A percentile compares a stretch with the other conserved stretches of the same genome.
Conservation (phyloP, 2,888 invertebrate species). For the Catocala fraxini region DNA sequence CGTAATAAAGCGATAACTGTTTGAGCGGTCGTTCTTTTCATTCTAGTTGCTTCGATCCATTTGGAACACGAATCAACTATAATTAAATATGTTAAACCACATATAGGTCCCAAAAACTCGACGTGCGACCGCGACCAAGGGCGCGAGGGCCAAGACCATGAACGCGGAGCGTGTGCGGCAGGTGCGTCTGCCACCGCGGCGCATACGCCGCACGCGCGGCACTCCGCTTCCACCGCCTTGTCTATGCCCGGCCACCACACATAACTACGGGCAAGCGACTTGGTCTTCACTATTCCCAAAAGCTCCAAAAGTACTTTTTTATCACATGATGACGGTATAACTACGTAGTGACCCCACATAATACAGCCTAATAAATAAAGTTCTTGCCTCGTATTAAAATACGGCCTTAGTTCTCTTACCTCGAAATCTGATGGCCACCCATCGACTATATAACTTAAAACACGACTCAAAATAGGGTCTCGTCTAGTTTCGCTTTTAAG, state of each 20-base stretch:
- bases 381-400: slow-evolving; percentile 9
- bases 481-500: too few relatives aligned
- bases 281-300: slow-evolving; percentile 47
- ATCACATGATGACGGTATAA: slow-evolving; percentile 6
- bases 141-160: background rate
- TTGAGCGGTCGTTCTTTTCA: background rate
- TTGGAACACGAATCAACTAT: slow-evolving; percentile 7
- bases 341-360: slow-evolving; percentile 28
- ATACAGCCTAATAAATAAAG: slow-evolving; percentile 29
- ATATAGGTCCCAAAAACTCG: background rate
- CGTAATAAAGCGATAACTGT: background rate
- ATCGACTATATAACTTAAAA: slow-evolving; percentile 11
- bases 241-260: slow-evolving; percentile 41
- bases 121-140: slow-evolving; percentile 4
- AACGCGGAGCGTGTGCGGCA: background rate
- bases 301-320: slow-evolving; percentile 19
- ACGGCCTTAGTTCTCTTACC: slow-evolving; percentile 6
- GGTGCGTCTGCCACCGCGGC: slow-evolving; percentile 4
- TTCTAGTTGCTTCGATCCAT: slow-evolving; percentile 2
- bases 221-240: slow-evolving; percentile 23
- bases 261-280: slow-evolving; percentile 37
- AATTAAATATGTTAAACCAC: slow-evolving; percentile 4
- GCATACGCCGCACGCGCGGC: slow-evolving; percentile 1
- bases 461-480: slow-evolving; percentile 14
- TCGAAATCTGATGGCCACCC: slow-evolving; percentile 12